phyloP scores from a whole-genome alignment of 2,113 vertebrate species.

The Setophaga coronata region DNA sequence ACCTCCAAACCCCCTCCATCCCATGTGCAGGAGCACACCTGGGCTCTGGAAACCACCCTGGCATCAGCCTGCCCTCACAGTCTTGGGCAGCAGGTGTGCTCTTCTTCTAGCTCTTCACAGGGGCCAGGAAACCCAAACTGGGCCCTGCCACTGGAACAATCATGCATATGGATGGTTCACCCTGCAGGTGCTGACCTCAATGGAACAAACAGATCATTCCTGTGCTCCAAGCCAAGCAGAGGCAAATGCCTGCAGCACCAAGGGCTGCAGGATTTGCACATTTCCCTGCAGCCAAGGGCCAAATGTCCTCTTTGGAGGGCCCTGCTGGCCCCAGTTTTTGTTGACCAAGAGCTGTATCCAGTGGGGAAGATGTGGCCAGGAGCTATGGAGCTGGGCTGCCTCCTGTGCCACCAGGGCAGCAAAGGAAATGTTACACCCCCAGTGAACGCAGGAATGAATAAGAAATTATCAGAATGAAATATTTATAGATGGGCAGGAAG shows the following conservation, averaged over 20 bases:
- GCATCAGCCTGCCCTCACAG: not conserved
- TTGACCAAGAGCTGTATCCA: not conserved
- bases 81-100: not conserved
- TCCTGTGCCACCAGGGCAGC: not conserved
- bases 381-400: not conserved
- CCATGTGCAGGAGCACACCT: fast-evolving
- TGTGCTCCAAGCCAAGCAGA: not conserved
- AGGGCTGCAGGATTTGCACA: not conserved
- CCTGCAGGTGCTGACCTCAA: not conserved
- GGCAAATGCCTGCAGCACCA: not conserved
- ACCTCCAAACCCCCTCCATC: not conserved
- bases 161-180: not conserved
- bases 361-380: not conserved
- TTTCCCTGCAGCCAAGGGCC: not conserved
- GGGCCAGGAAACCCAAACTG: not conserved
- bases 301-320: not conserved
- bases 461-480: not conserved
- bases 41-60: not conserved
- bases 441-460: not conserved
- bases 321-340: not conserved
- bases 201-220: not conserved
- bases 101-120: not conserved
- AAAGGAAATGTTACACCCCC: not conserved
- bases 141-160: not conserved
- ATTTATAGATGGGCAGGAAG: not conserved